A percentile compares a stretch with the other conserved stretches of the same genome.
These are phyloP conservation scores for Lophura nycthemera DNA, from an alignment of 2,113 vertebrate genomes.

Conservation along the genomic window DNA sequence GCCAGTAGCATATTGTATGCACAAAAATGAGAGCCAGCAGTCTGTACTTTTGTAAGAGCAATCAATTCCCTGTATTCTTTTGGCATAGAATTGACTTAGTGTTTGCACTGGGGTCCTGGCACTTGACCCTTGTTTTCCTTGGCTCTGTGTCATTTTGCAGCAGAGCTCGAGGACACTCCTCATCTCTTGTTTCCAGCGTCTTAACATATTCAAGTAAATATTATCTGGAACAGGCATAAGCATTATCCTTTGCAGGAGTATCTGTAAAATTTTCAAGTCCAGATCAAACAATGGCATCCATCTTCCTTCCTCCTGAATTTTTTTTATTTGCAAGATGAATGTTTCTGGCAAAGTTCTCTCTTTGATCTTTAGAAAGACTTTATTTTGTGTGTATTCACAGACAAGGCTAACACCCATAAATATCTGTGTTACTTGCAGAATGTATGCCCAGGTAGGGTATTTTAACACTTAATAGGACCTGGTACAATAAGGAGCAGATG, in stretches of 20 bases:
- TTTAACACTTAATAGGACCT: conserved; percentile 44
- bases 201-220: conserved; percentile 63
- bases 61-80: background rate
- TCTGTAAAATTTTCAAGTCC: conserved; percentile 24
- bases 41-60: background rate
- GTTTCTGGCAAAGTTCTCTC: background rate
- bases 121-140: conserved; percentile 61
- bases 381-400: conserved; percentile 11
- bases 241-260: conserved; percentile 17
- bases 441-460: conserved; percentile 23
- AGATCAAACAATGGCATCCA: conserved; percentile 38
- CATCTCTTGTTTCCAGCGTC: conserved; percentile 48
- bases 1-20: background rate
- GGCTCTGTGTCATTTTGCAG: conserved; percentile 43
- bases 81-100: background rate
- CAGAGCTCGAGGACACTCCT: conserved; percentile 6
- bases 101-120: conserved; percentile 54
- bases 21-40: background rate
- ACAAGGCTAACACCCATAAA: background rate
- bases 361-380: conserved; percentile 23
- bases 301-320: conserved; percentile 19
- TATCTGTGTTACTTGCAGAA: background rate
- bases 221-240: background rate
- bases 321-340: conserved; percentile 23
- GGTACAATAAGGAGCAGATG: conserved; percentile 70